These are phyloP conservation scores for Pleuronectes platessa DNA, from an alignment of 2,113 vertebrate genomes.

Conservation along the genomic window DNA sequence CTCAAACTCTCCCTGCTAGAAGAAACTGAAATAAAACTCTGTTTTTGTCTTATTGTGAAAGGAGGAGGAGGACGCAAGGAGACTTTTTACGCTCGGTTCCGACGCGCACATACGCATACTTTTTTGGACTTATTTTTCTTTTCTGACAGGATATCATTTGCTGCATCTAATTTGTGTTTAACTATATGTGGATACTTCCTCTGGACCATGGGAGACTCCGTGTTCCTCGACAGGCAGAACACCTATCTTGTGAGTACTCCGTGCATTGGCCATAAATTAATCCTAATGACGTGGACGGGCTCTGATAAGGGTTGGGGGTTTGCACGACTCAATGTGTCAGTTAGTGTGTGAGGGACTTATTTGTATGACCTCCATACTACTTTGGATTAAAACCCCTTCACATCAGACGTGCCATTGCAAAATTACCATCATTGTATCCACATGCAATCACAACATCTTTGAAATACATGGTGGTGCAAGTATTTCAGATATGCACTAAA, in stretches of 20 bases:
- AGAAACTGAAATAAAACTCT: background rate
- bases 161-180: conserved; percentile 27
- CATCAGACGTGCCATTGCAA: background rate
- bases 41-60: conserved; percentile 5
- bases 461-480: background rate
- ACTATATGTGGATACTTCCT: conserved; percentile 77
- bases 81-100: conserved; percentile 17
- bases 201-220: conserved; percentile 87
- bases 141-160: conserved; percentile 35
- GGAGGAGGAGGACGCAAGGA: conserved; percentile 23
- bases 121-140: conserved; percentile 36
- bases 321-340: background rate
- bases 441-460: background rate
- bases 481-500: background rate
- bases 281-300: background rate
- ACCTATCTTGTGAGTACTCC: conserved; percentile 88
- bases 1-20: background rate
- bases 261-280: conserved; percentile 39
- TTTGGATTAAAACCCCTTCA: background rate
- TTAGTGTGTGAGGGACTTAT: background rate
- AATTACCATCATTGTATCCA: background rate
- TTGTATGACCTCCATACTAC: background rate
- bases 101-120: conserved; percentile 13
- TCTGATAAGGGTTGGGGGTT: background rate
- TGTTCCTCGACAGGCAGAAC: conserved; percentile 86